A percentile compares a stretch with the other conserved stretches of the same genome.
phyloP scores from a whole-genome alignment of 2,888 invertebrate genomes.

The Diadromus collaris region DNA sequence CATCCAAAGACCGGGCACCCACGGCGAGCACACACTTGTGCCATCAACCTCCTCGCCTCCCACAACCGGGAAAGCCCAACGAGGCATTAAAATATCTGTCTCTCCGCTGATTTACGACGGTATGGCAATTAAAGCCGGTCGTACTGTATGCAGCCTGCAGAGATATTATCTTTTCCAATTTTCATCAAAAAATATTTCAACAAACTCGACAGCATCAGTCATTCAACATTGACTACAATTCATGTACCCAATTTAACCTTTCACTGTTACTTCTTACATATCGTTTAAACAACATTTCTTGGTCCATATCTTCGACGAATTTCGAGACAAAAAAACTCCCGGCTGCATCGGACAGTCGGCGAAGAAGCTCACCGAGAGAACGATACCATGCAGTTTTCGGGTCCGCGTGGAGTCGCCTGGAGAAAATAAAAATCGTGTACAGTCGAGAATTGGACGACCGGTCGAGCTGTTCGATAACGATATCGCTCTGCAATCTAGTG shows the following conservation, averaged over 20 bases:
- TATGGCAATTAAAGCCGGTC: slow-evolving; percentile 44
- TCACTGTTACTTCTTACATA: neutral
- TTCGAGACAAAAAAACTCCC: neutral
- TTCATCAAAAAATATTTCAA: neutral
- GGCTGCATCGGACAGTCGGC: slow-evolving; percentile 12
- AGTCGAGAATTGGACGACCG: slow-evolving; percentile 32
- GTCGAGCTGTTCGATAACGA: slow-evolving; percentile 45
- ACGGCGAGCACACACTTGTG: slow-evolving; percentile 3
- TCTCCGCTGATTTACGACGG: slow-evolving; percentile 40
- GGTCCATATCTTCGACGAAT: neutral
- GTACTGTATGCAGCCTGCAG: neutral
- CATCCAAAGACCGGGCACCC: slow-evolving; percentile 32
- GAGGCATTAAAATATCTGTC: slow-evolving; percentile 53
- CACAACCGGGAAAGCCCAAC: slow-evolving; percentile 22
- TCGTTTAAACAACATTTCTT: neutral
- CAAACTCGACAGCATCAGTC: neutral
- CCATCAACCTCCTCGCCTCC: neutral
- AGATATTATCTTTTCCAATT: neutral
- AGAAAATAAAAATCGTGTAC: slow-evolving; percentile 16
- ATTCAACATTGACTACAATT: neutral
- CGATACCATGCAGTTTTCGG: neutral
- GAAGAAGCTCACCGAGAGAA: slow-evolving; percentile 4
- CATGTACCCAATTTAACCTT: neutral
- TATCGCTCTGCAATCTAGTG: slow-evolving; percentile 49
- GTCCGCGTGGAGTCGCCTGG: neutral